phyloP scores from a whole-genome alignment of 2,113 vertebrate species.

The Ptilorrhoa leucosticta region DNA sequence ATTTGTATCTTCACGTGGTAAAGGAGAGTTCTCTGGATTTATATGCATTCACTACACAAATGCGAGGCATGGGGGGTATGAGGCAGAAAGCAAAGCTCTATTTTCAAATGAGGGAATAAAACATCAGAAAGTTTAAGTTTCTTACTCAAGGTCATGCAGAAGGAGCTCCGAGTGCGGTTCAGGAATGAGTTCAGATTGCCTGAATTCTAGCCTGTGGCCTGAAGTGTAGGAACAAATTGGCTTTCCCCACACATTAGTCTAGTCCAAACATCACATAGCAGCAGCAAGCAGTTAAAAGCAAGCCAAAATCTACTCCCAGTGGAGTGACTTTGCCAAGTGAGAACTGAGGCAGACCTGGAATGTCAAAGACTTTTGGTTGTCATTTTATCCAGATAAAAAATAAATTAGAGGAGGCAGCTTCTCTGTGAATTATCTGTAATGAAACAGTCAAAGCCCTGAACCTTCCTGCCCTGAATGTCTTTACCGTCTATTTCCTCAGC shows the following conservation, averaged over 20 bases:
- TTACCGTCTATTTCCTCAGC: constrained; percentile 14
- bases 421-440: constrained; percentile 53
- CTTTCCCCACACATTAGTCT: neutral
- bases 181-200: neutral
- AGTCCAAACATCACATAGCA: neutral
- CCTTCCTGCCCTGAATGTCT: constrained; percentile 2
- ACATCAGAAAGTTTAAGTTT: neutral
- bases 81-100: neutral
- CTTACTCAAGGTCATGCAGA: neutral
- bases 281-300: constrained; percentile 2
- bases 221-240: constrained; percentile 2
- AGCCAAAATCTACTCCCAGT: neutral
- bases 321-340: constrained; percentile 37
- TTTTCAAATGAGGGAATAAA: neutral
- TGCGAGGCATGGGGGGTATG: neutral
- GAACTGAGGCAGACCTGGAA: neutral
- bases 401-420: constrained; percentile 36
- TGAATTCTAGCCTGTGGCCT: neutral
- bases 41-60: neutral
- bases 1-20: neutral
- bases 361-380: constrained; percentile 31
- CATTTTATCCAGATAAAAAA: constrained; percentile 52
- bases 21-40: neutral
- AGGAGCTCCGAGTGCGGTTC: neutral
- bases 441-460: constrained; percentile 45